phyloP scores from a whole-genome alignment of 1,140 invertebrate species.

The Nephotettix cincticeps region DNA sequence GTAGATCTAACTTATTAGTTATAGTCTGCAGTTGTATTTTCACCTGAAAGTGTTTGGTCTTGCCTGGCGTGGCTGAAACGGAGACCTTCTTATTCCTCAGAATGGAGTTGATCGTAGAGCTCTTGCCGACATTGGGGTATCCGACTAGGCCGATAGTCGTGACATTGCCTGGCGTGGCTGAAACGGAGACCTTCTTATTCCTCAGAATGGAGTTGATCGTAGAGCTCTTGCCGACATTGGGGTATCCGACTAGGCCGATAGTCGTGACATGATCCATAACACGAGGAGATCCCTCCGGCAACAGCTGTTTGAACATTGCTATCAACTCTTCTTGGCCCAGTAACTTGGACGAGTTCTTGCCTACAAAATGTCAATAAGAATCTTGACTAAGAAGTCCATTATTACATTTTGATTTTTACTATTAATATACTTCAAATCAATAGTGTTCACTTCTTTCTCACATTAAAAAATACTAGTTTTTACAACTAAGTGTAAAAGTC shows the following conservation, averaged over 20 bases:
- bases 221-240: slow-evolving; percentile 99
- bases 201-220: slow-evolving; percentile 93
- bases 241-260: slow-evolving; percentile 95
- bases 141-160: slow-evolving; percentile 92
- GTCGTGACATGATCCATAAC: slow-evolving; percentile 63
- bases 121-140: slow-evolving; percentile 99
- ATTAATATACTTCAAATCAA: too few relatives aligned
- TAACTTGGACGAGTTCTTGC: slow-evolving; percentile 52
- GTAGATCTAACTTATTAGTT: too few relatives aligned
- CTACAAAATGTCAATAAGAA: too few relatives aligned
- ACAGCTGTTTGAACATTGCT: slow-evolving; percentile 59
- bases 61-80: slow-evolving; percentile 73
- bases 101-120: slow-evolving; percentile 95
- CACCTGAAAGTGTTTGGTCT: slow-evolving; percentile 83
- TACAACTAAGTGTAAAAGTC: too few relatives aligned
- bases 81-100: slow-evolving; percentile 86
- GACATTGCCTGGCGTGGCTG: slow-evolving; percentile 66
- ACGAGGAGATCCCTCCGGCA: slow-evolving; percentile 45
- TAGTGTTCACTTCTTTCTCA: too few relatives aligned
- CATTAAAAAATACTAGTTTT: too few relatives aligned
- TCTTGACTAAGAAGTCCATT: too few relatives aligned
- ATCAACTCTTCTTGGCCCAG: slow-evolving; percentile 60
- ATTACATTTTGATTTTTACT: too few relatives aligned
- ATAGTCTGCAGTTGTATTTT: slow-evolving; percentile 51
- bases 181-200: slow-evolving; percentile 83